Evolutionary conservation across 2,888 invertebrate species (phyloP).

Genomic region (Achlya flavicornis): DNA sequence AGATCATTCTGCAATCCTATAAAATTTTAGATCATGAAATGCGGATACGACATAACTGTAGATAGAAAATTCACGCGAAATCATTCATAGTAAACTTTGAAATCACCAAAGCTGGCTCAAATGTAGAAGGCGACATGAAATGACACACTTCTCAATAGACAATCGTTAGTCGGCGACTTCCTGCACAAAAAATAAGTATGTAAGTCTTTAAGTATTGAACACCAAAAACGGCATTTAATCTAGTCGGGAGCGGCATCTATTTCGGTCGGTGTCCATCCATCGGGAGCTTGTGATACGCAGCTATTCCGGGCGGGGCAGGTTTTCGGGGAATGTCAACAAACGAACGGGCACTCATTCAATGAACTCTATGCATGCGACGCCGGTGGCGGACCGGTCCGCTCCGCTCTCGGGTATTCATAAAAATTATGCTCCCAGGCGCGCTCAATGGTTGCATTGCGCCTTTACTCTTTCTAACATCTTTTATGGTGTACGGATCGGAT

Average conservation of each 20-base stretch:
- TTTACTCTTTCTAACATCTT: conserved; percentile 49
- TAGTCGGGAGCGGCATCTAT: conserved; percentile 69
- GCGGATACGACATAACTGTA: neutral
- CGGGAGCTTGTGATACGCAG: conserved; percentile 65
- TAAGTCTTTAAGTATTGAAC: conserved; percentile 58
- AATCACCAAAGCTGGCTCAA: conserved; percentile 31
- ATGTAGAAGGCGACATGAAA: conserved; percentile 15
- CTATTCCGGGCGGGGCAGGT: conserved; percentile 81
- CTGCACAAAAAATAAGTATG: conserved; percentile 58
- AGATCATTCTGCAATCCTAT: no score
- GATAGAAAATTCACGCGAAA: conserved; percentile 21
- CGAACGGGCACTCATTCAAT: conserved; percentile 80
- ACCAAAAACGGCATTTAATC: conserved; percentile 72
- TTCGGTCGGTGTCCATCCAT: conserved; percentile 75
- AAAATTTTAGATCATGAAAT: neutral
- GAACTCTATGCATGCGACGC: conserved; percentile 74
- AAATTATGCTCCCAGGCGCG: conserved; percentile 73
- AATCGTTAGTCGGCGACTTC: conserved; percentile 44
- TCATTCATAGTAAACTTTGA: conserved; percentile 33
- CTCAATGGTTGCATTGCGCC: conserved; percentile 64
- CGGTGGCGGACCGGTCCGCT: conserved; percentile 74
- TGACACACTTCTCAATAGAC: conserved; percentile 36
- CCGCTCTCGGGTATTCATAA: conserved; percentile 70
- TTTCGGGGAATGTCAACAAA: conserved; percentile 84
- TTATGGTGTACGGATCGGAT: conserved; percentile 53